A percentile compares a stretch with the other conserved stretches of the same genome.
Evolutionary conservation across 2,113 vertebrate genomes (phyloP).

Genomic region (Gorsachius goisagi): DNA sequence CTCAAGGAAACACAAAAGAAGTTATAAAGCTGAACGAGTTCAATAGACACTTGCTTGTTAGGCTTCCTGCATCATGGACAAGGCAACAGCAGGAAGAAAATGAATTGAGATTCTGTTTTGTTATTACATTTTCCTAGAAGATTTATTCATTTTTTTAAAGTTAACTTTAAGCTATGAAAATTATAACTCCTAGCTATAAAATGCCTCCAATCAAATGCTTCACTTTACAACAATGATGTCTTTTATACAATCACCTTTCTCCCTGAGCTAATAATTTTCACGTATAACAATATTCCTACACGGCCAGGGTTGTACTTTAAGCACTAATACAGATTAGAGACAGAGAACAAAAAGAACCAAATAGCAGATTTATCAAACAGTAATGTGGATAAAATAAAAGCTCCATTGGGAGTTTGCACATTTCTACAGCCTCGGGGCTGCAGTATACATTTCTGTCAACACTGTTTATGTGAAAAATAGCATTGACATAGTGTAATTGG

Average conservation of each 20-base stretch:
- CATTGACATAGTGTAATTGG: background rate
- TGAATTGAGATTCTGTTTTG: background rate
- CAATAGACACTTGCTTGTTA: background rate
- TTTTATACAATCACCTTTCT: background rate
- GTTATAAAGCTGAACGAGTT: background rate
- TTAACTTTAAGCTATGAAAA: background rate
- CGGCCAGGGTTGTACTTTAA: background rate
- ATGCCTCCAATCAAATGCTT: background rate
- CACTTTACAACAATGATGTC: background rate
- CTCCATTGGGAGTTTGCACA: background rate
- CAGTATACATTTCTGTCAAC: constrained; percentile 38
- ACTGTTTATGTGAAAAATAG: constrained; percentile 35
- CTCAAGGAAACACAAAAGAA: rapidly evolving
- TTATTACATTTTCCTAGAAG: background rate
- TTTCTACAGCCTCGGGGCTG: constrained; percentile 30
- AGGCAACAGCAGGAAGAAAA: background rate
- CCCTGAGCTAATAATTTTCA: background rate
- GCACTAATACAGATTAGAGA: background rate
- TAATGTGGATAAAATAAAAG: background rate
- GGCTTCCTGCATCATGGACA: background rate
- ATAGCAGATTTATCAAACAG: background rate
- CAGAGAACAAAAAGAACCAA: background rate
- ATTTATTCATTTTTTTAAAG: background rate
- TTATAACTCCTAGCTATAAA: background rate
- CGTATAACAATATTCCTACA: background rate